Evolutionary conservation across 2,113 vertebrate species (phyloP), one percentile per base, ranked within the genome.

Genomic region (Gopherus flavomarginatus): DNA sequence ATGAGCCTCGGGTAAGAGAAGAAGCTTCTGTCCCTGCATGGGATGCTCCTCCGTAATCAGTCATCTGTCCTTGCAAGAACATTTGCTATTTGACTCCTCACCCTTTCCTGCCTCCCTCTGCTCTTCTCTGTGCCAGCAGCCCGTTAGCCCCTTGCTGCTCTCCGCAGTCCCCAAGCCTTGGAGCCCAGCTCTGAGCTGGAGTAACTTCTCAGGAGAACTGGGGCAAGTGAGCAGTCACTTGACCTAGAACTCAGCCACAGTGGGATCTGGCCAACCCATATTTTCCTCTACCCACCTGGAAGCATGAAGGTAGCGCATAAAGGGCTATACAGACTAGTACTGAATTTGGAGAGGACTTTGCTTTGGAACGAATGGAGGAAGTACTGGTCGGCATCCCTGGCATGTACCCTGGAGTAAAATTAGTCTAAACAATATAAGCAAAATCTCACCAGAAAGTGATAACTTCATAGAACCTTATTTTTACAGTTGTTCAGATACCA

Each of bases 101-200:
- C 19, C 62, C 72, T 89, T 19, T 35, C 14, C 27, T 31, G 8
- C 50, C 59, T 72, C 9, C 65, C 65, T 72, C 17, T 72, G 17
- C 19, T 75, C 80, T 87, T 27, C 17, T 78, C 80, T 81, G 21
- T 1, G 0, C 0, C 0, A 77, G 47, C n/a, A 1, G 1, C 44
- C 53, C 47, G 50, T 42, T 35, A 95, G 85, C 82, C 54, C 59
- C 83, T 50, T 0, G 1, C 52, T 72, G 79, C 35, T 26, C 72
- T 88, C 72, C 83, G 54, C 4, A 1, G 50, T 38, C 3, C 29
- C 52, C 42, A 57, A 26, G 69, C 35, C 5, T 19, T 52, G 54
- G 87, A 53, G 6, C n/a, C 0, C 0, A 3, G 75, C 14, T 29
- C 0, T 0, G 16, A 0, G 3, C 29, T 72, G 82, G 49, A n/a